Conservation (phyloP, 1,140 invertebrate genomes). For the Zaprionus capensis region DNA sequence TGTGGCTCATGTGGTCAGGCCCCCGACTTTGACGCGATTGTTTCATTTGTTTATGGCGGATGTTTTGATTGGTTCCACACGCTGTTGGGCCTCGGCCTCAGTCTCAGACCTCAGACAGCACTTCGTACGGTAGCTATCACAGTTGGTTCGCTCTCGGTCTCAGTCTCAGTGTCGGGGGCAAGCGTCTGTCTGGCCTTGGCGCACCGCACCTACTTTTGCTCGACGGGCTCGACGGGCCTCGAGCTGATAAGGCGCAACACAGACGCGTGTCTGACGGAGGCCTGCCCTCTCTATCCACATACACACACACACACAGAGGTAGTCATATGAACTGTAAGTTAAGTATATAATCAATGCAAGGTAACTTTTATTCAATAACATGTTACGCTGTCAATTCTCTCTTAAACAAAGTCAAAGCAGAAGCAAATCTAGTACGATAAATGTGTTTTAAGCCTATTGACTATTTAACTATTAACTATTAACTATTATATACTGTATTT, state of each 20-base stretch:
- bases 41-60: slow-evolving; percentile 68
- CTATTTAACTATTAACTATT: neutral
- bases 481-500: slow-evolving; percentile 10
- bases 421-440: neutral
- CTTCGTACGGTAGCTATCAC: slow-evolving; percentile 19
- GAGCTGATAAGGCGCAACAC: slow-evolving; percentile 25
- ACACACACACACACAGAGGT: slow-evolving; percentile 8
- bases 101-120: slow-evolving; percentile 39
- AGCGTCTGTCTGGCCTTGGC: slow-evolving; percentile 45
- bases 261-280: slow-evolving; percentile 21
- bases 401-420: slow-evolving; percentile 23
- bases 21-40: slow-evolving; percentile 49
- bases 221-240: slow-evolving; percentile 3
- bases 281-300: neutral
- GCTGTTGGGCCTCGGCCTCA: neutral
- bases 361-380: slow-evolving; percentile 54
- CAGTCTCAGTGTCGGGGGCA: neutral
- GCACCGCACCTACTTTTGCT: slow-evolving; percentile 26
- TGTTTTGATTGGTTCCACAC: slow-evolving; percentile 63
- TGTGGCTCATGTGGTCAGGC: slow-evolving; percentile 63
- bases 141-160: too few relatives aligned
- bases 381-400: slow-evolving; percentile 45
- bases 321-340: slow-evolving; percentile 30
- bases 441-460: neutral
- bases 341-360: slow-evolving; percentile 55